These are phyloP conservation scores for Lasiurus cinereus DNA, from an alignment of 2,113 vertebrate genomes.

Conservation along the genomic window DNA sequence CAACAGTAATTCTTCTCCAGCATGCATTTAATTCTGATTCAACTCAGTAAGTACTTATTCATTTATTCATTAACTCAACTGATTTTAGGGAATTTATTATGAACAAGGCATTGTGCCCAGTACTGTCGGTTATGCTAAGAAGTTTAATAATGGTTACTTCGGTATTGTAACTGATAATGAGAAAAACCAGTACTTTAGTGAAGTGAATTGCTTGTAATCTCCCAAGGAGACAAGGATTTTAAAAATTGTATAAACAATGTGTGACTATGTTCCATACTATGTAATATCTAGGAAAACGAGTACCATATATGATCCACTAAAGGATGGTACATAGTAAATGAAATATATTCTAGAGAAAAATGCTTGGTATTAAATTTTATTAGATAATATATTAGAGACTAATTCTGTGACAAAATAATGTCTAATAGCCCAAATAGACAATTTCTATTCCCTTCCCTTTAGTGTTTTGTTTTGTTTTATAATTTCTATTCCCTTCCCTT, in stretches of 20 bases:
- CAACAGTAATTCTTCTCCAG: slow-evolving; percentile 24
- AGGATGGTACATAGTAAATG: neutral
- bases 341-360: slow-evolving; percentile 23
- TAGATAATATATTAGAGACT: slow-evolving; percentile 41
- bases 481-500: neutral
- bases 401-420: slow-evolving; percentile 9
- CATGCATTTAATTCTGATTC: slow-evolving; percentile 45
- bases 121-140: neutral
- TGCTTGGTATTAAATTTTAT: slow-evolving; percentile 4
- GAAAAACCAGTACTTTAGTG: neutral
- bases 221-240: slow-evolving; percentile 50
- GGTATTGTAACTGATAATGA: neutral
- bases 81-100: slow-evolving; percentile 47
- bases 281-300: neutral
- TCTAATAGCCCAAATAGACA: neutral
- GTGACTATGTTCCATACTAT: neutral
- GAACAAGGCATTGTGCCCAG: slow-evolving; percentile 19
- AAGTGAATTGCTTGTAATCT: slow-evolving; percentile 19
- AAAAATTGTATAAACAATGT: neutral
- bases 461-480: slow-evolving; percentile 25
- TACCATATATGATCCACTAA: neutral
- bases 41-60: slow-evolving; percentile 37
- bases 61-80: slow-evolving; percentile 57
- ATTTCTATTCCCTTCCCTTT: neutral
- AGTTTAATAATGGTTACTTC: slow-evolving; percentile 27